Conservation (phyloP, 1,140 invertebrate species). For the Hestina assimilis region DNA sequence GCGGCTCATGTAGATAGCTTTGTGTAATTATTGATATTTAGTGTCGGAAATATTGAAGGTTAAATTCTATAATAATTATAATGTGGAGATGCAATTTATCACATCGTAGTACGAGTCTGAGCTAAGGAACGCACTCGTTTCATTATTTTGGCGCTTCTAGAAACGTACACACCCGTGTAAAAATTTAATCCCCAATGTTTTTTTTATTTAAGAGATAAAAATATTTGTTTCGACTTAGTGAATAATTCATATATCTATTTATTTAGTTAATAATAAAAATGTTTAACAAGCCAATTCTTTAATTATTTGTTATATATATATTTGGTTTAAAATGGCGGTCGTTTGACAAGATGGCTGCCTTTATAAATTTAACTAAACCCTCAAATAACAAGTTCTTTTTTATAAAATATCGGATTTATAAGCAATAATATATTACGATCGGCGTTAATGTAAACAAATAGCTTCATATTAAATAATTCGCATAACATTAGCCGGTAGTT, state of each 20-base stretch:
- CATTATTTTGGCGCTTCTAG: constrained; percentile 48
- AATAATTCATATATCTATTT: constrained; percentile 68
- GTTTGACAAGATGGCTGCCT: background rate
- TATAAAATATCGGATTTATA: background rate
- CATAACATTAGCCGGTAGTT: constrained; percentile 59
- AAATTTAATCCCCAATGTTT: constrained; percentile 11
- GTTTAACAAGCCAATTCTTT: constrained; percentile 22
- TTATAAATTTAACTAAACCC: background rate
- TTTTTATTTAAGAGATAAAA: constrained; percentile 15
- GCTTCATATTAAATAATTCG: constrained; percentile 24
- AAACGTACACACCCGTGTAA: constrained; percentile 22
- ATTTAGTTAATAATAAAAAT: constrained; percentile 56
- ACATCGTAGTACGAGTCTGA: constrained; percentile 40
- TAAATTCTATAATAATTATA: constrained; percentile 49
- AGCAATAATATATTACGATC: constrained; percentile 1
- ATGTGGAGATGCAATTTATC: constrained; percentile 23
- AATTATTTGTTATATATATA: constrained; percentile 16
- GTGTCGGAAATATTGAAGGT: constrained; percentile 57
- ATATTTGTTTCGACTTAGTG: constrained; percentile 60
- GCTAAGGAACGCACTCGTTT: constrained; percentile 45
- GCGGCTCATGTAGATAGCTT: constrained; percentile 77
- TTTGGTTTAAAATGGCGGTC: background rate
- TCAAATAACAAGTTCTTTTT: background rate
- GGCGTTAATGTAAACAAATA: background rate
- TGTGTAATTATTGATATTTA: constrained; percentile 75